Percentiles rank a stretch among this genome's conserved stretches.
phyloP scores from a whole-genome alignment of 2,113 vertebrate genomes.

The Lethenteron camtschaticum region DNA sequence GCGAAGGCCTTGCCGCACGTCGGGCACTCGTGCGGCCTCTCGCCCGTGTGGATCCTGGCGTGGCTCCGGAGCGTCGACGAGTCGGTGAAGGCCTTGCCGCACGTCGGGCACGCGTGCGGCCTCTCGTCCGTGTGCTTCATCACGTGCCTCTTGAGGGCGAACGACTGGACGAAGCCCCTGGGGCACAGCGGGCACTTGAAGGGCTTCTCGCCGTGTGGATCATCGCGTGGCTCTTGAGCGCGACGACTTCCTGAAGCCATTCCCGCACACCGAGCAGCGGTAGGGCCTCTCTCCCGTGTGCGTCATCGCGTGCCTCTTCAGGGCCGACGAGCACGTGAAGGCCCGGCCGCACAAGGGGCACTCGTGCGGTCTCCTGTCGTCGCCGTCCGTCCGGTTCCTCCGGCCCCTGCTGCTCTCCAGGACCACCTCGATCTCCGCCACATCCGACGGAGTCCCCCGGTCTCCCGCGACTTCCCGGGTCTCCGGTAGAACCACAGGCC shows the following conservation, averaged over 20 bases:
- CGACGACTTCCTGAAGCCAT: constrained; percentile 15
- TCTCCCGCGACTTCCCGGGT: too few species aligned
- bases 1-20: background rate
- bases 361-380: background rate
- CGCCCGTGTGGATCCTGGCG: constrained; percentile 1
- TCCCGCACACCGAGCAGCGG: constrained; percentile 12
- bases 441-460: too few species aligned
- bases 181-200: constrained; percentile 1
- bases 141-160: background rate
- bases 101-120: background rate
- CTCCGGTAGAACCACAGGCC: too few species aligned
- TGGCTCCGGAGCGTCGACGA: background rate
- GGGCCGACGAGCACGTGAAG: background rate
- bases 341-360: constrained; percentile 1
- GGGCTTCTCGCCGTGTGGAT: background rate
- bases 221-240: background rate
- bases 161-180: constrained; percentile 1
- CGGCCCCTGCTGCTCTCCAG: too few species aligned
- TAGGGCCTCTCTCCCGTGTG: constrained; percentile 2
- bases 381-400: background rate
- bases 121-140: background rate
- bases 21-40: background rate
- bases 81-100: constrained; percentile 2
- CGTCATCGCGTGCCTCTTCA: background rate
- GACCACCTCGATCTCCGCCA: too few species aligned